Conservation (phyloP, 2,888 invertebrate species). For the Balanococcus diminutus region DNA sequence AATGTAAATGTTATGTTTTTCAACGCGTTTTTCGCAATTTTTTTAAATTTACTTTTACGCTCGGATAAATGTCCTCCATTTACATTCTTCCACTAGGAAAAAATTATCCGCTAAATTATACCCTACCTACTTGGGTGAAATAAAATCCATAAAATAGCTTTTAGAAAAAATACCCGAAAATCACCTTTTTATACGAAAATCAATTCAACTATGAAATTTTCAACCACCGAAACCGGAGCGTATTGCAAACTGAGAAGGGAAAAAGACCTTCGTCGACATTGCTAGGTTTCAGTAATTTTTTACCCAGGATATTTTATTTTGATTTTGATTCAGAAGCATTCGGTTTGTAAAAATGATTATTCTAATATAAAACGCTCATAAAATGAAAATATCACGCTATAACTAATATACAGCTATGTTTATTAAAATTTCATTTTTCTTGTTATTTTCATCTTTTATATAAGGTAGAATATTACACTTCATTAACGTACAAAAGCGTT, state of each 20-base stretch:
- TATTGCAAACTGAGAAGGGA: background rate
- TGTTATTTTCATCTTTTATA: background rate
- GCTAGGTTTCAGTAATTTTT: background rate
- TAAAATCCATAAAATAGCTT: background rate
- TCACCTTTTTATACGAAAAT: background rate
- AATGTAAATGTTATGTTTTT: slow-evolving; percentile 22
- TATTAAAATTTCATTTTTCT: background rate
- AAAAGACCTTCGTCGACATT: background rate
- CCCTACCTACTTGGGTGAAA: background rate
- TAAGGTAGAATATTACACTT: background rate
- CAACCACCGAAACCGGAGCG: background rate
- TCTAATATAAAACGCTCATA: background rate
- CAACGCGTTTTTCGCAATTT: background rate
- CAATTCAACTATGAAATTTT: background rate
- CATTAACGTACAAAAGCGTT: background rate
- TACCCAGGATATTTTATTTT: background rate
- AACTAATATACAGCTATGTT: background rate
- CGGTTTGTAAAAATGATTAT: background rate
- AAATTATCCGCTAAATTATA: background rate
- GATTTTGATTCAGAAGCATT: background rate
- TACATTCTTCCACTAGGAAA: background rate
- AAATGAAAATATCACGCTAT: background rate
- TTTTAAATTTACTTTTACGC: slow-evolving; percentile 11
- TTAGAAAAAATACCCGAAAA: background rate
- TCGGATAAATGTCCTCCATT: slow-evolving; percentile 20